Conservation (phyloP, 1,140 invertebrate species). For the Thaumetopoea pityocampa region DNA sequence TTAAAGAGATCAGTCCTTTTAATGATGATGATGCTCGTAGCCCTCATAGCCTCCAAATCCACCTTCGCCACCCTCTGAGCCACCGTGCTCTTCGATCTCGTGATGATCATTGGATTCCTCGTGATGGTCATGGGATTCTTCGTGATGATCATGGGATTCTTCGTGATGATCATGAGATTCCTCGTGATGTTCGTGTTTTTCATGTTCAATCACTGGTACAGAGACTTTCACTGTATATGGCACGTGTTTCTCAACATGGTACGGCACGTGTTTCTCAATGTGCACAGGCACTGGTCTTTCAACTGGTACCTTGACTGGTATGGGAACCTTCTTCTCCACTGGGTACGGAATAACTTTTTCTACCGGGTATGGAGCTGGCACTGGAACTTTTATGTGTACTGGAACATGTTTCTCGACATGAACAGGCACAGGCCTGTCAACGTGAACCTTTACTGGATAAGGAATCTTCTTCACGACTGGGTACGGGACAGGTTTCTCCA, state of each 20-base stretch:
- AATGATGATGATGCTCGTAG: conserved; percentile 48
- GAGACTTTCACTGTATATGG: conserved; percentile 76
- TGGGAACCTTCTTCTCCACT: conserved; percentile 78
- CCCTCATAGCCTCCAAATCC: conserved; percentile 40
- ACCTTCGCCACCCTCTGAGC: conserved; percentile 27
- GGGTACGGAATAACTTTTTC: conserved; percentile 78
- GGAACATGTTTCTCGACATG: conserved; percentile 78
- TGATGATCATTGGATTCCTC: conserved; percentile 8
- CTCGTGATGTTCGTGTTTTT: conserved; percentile 47
- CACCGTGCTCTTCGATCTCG: conserved; percentile 31
- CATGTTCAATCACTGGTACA: conserved; percentile 71
- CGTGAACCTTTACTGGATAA: conserved; percentile 78
- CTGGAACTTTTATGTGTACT: conserved; percentile 76
- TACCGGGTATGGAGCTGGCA: conserved; percentile 77
- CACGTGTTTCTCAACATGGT: conserved; percentile 78
- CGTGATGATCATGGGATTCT: not conserved
- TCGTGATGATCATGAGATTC: conserved; percentile 5
- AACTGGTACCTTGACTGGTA: conserved; percentile 78
- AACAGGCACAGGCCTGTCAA: conserved; percentile 79
- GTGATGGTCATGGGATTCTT: conserved; percentile 8
- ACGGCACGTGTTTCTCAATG: conserved; percentile 80
- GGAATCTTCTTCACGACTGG: conserved; percentile 79
- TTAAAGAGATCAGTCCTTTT: conserved; percentile 69
- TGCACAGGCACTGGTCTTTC: conserved; percentile 76
- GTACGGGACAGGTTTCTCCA: conserved; percentile 80